Percentiles rank a stretch among this genome's conserved stretches.
Evolutionary conservation across 1,140 invertebrate genomes (phyloP).

Genomic region (Cydia fagiglandana): DNA sequence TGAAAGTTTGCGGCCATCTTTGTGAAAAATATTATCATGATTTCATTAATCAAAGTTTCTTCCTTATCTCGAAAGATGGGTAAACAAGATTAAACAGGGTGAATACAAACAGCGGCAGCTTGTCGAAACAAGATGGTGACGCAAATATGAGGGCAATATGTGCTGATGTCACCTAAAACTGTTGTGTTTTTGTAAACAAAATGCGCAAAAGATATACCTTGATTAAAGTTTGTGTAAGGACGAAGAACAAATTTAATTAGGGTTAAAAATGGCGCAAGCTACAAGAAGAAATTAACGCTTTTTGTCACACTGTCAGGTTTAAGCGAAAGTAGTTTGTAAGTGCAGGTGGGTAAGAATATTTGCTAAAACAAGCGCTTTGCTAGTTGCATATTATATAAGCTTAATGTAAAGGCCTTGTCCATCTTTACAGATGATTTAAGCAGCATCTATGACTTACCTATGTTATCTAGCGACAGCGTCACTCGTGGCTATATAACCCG

Average conservation of each 20-base stretch:
- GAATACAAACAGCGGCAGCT: background rate
- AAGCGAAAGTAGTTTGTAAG: background rate
- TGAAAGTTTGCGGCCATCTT: background rate
- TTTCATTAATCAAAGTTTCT: slow-evolving; percentile 28
- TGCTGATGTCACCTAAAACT: background rate
- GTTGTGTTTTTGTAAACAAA: background rate
- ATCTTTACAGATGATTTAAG: no score
- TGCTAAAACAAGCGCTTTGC: no score
- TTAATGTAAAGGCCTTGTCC: no score
- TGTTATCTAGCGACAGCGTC: no score
- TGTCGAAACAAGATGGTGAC: slow-evolving; percentile 1
- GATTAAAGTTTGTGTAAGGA: background rate
- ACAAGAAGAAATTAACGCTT: background rate
- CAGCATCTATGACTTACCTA: no score
- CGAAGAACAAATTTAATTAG: background rate
- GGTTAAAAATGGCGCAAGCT: background rate
- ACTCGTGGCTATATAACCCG: no score
- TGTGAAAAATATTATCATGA: slow-evolving; percentile 16
- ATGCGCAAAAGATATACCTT: background rate
- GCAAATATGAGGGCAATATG: background rate
- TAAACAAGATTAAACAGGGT: slow-evolving; percentile 17
- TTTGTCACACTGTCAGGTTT: background rate
- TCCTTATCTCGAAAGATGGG: background rate
- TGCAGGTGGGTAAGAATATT: no score
- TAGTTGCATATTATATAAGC: no score